These are phyloP conservation scores for Apantesis nais DNA, from an alignment of 2,888 invertebrate species.

Conservation along the genomic window DNA sequence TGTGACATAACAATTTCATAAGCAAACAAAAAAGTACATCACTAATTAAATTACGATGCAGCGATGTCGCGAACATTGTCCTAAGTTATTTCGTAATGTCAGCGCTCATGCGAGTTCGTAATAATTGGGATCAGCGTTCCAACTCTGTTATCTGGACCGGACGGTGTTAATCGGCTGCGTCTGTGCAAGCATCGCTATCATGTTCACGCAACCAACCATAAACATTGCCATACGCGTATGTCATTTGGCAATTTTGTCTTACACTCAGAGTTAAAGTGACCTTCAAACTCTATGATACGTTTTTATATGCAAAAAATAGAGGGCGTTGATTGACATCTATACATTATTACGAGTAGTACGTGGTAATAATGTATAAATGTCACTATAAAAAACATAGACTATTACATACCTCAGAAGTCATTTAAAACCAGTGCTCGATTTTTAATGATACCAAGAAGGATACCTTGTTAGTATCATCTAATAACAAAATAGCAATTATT, in stretches of 20 bases:
- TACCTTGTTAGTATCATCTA: no score
- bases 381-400: no score
- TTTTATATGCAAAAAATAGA: neutral
- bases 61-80: conserved; percentile 38
- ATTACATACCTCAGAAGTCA: no score
- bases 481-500: no score
- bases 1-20: neutral
- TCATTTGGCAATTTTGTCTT: conserved; percentile 16
- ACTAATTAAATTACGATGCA: conserved; percentile 22
- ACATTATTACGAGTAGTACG: no score
- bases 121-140: conserved; percentile 80
- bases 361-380: no score
- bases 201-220: conserved; percentile 59
- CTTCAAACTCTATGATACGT: neutral
- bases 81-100: conserved; percentile 56
- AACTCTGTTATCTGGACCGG: conserved; percentile 78
- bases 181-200: conserved; percentile 73
- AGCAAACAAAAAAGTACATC: neutral
- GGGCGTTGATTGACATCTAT: neutral
- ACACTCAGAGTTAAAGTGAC: neutral
- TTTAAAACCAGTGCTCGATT: no score
- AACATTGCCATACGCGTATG: conserved; percentile 48
- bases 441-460: no score
- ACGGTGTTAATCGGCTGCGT: conserved; percentile 75
- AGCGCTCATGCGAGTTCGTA: conserved; percentile 52